Percentiles rank a stretch among this genome's conserved stretches.
These are phyloP conservation scores for Scaptomyza flava DNA, from an alignment of 2,888 invertebrate species.

Conservation along the genomic window DNA sequence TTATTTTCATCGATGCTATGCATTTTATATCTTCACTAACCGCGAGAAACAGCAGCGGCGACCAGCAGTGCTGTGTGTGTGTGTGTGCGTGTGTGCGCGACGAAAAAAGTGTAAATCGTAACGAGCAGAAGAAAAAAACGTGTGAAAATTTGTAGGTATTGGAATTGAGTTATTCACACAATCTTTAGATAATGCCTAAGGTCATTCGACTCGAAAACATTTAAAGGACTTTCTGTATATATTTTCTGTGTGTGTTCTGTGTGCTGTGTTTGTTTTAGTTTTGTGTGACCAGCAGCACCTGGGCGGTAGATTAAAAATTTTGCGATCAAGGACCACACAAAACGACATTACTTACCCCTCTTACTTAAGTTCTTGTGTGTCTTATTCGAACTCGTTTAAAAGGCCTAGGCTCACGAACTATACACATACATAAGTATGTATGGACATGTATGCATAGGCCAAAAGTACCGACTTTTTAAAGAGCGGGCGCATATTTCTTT, in stretches of 20 bases:
- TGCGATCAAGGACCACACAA: conserved; percentile 80
- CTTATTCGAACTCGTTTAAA: conserved; percentile 30
- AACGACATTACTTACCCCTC: conserved; percentile 41
- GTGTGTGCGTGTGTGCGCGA: conserved; percentile 68
- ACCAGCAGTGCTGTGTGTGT: conserved; percentile 59
- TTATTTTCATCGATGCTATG: conserved; percentile 45
- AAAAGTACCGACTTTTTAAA: conserved; percentile 42
- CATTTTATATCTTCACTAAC: conserved; percentile 40
- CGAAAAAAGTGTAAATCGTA: conserved; percentile 75
- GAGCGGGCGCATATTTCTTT: conserved; percentile 53
- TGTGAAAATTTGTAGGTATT: conserved; percentile 73
- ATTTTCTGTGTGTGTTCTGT: conserved; percentile 21
- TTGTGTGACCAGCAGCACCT: conserved; percentile 62
- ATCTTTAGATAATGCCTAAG: conserved; percentile 12
- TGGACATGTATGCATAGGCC: conserved; percentile 5
- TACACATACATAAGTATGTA: conserved; percentile 4
- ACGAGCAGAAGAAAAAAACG: conserved; percentile 73
- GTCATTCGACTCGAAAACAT: conserved; percentile 27
- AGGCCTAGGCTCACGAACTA: conserved; percentile 44
- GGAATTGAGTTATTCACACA: conserved; percentile 33
- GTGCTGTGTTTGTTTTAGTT: conserved; percentile 13
- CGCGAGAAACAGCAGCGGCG: conserved; percentile 59
- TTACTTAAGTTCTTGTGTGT: conserved; percentile 5
- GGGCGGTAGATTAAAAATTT: conserved; percentile 72
- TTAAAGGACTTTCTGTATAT: conserved; percentile 56